phyloP scores from a whole-genome alignment of 1,140 invertebrate species.

The Geopemphigus sp. region DNA sequence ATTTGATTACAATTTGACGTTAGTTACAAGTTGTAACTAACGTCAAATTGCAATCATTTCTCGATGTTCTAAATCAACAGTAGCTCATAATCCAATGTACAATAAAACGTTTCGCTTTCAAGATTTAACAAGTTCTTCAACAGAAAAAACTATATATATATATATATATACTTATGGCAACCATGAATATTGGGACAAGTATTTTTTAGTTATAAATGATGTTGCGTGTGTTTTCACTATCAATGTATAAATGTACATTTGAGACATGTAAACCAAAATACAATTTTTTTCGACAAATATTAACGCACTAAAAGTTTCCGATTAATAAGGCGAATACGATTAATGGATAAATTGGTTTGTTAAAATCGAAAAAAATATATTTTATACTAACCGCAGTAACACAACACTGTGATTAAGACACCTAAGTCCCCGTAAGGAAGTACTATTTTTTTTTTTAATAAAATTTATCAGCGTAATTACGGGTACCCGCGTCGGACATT shows the following conservation, averaged over 20 bases:
- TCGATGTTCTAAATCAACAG: slow-evolving; percentile 15
- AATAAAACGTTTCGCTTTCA: slow-evolving; percentile 31
- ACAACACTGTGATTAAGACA: background rate
- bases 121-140: slow-evolving; percentile 5
- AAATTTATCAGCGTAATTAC: background rate
- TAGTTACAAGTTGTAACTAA: slow-evolving; percentile 35
- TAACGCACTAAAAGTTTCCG: background rate
- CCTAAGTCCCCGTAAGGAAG: too few relatives aligned
- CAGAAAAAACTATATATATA: background rate
- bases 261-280: background rate
- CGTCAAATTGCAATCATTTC: slow-evolving; percentile 22
- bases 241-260: too few relatives aligned
- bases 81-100: background rate
- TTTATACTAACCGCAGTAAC: background rate
- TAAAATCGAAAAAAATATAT: background rate
- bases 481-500: too few relatives aligned
- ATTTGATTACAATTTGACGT: too few relatives aligned
- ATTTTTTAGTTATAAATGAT: background rate
- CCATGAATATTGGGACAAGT: background rate
- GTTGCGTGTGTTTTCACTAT: background rate
- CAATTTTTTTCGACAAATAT: background rate
- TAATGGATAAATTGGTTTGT: background rate
- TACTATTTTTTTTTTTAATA: background rate
- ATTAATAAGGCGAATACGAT: background rate
- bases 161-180: background rate